Percentiles rank a stretch among this genome's conserved stretches.
phyloP scores from a whole-genome alignment of 92 coral and sea anemone species.

The Muricea muricata region DNA sequence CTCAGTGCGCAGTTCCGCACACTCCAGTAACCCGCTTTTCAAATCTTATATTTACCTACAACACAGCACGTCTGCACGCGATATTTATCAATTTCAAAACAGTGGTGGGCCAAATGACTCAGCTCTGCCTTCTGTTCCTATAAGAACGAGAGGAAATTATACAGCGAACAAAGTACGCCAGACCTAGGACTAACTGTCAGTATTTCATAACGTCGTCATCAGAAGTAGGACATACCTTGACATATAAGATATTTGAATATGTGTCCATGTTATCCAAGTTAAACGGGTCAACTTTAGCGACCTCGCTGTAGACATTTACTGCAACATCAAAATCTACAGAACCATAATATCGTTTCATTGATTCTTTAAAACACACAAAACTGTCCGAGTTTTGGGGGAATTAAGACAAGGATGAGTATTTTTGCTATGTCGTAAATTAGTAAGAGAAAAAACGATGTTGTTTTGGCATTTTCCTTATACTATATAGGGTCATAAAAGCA shows the following conservation, averaged over 20 bases:
- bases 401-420: too few relatives aligned
- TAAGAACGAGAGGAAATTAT: background rate
- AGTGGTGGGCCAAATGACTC: constrained; percentile 91
- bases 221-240: constrained; percentile 84
- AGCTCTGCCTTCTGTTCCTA: constrained; percentile 97
- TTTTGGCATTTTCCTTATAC: too few relatives aligned
- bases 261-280: constrained; percentile 89
- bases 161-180: background rate
- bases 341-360: background rate
- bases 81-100: constrained; percentile 86
- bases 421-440: too few relatives aligned
- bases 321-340: constrained; percentile 85
- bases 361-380: too few relatives aligned
- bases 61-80: constrained; percentile 98
- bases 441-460: too few relatives aligned
- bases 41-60: constrained; percentile 67
- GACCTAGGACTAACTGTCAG: too few relatives aligned
- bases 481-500: too few relatives aligned
- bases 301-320: constrained; percentile 79
- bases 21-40: too few relatives aligned
- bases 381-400: too few relatives aligned
- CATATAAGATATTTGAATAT: constrained; percentile 90
- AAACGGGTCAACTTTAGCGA: constrained; percentile 86
- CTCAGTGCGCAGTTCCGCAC: too few relatives aligned
- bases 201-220: too few relatives aligned